Evolutionary conservation across 2,888 invertebrate species (phyloP), one percentile per base, ranked within the genome.

Genomic region (Listrodromus nycthemerus): DNA sequence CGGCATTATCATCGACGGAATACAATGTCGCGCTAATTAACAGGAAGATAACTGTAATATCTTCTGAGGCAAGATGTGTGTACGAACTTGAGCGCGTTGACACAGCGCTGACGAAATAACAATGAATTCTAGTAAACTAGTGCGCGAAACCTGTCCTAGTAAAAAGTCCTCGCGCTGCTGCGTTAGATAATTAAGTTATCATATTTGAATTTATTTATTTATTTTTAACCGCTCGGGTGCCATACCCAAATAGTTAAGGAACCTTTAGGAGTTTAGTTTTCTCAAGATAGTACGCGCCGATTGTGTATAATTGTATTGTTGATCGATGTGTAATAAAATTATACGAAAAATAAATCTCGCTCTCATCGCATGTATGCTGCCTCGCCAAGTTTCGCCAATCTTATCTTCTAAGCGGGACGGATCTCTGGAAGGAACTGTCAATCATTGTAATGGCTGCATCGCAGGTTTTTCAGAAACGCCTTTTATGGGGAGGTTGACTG

Each of bases 221-320:
- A 87, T 85, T 85, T 86, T 63, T 89, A 89, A 82, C 70, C 85
- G 86, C 86, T 87, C 89, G 91, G 91, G 89, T 92, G 92, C 92
- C 92, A 92, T 92, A 91, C 91, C 90, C 90, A 91, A 83, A 71
- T 84, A 86, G 82, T 86, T 85, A 79, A 86, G 85, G 74, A 74
- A 69, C 77, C 77, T 74, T 73, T 61, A 27, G 61, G 1, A 50
- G 33, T 71, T 45, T 74, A 48, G 79, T 63, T 71, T 67, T 71
- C 24, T 48, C 6, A 73, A 24, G 67, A 69, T 45, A 16, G 78
- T 79, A 63, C 77, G 45, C 30, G 63, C 45, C 67, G 80, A 65
- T 80, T 48, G 58, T 24, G 81, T 19, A 75, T 16, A 55, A 65
- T 50, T 78, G 48, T 74, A 48, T 74, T 80, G 74, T 78, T 84